phyloP scores from a whole-genome alignment of 2,888 invertebrate species.

The Tethea ocularis region DNA sequence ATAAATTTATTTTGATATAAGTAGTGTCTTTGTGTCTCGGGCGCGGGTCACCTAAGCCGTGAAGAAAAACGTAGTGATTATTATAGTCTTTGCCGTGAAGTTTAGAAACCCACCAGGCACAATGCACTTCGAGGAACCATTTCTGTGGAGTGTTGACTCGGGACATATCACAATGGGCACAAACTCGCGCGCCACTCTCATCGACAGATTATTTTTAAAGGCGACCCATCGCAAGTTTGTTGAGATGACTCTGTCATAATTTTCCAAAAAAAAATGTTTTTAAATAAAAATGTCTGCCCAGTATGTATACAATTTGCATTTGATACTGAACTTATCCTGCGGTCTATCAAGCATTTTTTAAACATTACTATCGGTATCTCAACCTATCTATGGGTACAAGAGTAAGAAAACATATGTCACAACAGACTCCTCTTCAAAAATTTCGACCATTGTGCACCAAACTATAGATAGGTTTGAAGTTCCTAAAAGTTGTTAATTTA shows the following conservation, averaged over 20 bases:
- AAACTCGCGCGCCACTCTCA: constrained; percentile 65
- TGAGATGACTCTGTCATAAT: constrained; percentile 66
- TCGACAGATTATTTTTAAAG: constrained; percentile 71
- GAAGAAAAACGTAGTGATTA: too few species aligned
- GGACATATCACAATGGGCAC: constrained; percentile 67
- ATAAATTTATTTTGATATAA: constrained; percentile 28
- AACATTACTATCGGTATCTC: too few species aligned
- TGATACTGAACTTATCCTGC: not conserved
- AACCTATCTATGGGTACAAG: too few species aligned
- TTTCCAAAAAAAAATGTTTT: constrained; percentile 10
- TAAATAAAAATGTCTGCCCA: not conserved
- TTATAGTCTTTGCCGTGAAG: too few species aligned
- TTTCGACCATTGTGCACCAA: too few species aligned
- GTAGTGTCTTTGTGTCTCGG: constrained; percentile 22
- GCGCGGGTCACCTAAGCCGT: constrained; percentile 54
- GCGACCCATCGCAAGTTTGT: constrained; percentile 60
- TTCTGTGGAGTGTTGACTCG: constrained; percentile 70
- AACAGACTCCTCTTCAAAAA: too few species aligned
- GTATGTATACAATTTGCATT: not conserved
- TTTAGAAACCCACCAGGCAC: constrained; percentile 68
- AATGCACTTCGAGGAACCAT: constrained; percentile 72
- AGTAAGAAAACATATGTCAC: too few species aligned
- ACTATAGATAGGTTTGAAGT: too few species aligned
- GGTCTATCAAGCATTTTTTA: too few species aligned
- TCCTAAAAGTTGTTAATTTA: too few species aligned